Evolutionary conservation across 2,113 vertebrate genomes (phyloP), one percentile per base, ranked within the genome.

Genomic region (Gavia stellata): DNA sequence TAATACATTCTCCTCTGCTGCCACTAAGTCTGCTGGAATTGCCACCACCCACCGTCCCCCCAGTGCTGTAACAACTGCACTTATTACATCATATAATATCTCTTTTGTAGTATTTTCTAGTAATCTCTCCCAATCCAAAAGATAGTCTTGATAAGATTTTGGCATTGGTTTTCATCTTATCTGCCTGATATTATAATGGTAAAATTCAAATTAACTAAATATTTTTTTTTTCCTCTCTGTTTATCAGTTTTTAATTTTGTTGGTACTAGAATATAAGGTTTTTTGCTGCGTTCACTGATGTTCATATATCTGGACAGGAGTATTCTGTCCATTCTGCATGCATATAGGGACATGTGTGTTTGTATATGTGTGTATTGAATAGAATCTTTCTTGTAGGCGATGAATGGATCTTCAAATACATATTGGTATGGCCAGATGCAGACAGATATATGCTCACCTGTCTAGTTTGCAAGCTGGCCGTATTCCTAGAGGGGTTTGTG

Each of bases 1-100:
- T 92, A 91, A 91, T 84, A 88, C 36, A 63, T 45, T 86, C 88
- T 93, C 82, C 61, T 94, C 73, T 91, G 68, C 88, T 90, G 73
- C 80, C 21, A 5, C 92, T 92, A 88, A 89, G 80, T 79, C 95
- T 95, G 91, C 81, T 93, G 86, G 88, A 96, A 91, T 87, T 92
- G 77, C 73, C 80, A 94, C 96, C 94, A 94, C 92, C 94, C 94
- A 92, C 94, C 4, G 44, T 75, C 88, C 61, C 92, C 65, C 73
- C 56, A 53, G 52, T 72, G 82, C 91, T 93, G 83, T 86, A 93
- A 86, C 73, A 84, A 65, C 94, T 79, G 56, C 75, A 61, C n/a
- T 94, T 95, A 95, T 86, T 94, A 79, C 68, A 91, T 80, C 28
- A 71, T 90, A 90, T 63, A 86, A 93, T 95, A 93, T 92, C 38